Percentiles rank a stretch among this genome's conserved stretches.
Evolutionary conservation across 2,888 invertebrate genomes (phyloP).

Genomic region (Papilio elwesi): DNA sequence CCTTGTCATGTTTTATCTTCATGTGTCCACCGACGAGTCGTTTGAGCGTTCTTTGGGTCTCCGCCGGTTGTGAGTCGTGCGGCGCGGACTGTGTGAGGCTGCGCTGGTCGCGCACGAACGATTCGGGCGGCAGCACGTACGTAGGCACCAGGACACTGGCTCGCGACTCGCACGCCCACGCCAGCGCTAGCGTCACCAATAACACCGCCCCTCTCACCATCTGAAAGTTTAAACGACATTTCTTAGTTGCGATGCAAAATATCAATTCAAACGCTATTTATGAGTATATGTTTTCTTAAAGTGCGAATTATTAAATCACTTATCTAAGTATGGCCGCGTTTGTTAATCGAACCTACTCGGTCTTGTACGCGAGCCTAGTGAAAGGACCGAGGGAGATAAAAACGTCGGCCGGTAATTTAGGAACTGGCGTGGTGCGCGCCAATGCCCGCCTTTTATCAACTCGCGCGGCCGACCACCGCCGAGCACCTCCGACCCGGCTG

Average conservation of each 20-base stretch:
- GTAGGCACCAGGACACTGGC: conserved; percentile 81
- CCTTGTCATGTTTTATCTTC: conserved; percentile 76
- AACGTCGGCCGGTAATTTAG: conserved; percentile 69
- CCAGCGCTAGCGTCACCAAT: conserved; percentile 78
- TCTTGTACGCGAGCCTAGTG: conserved; percentile 76
- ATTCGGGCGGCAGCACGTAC: conserved; percentile 82
- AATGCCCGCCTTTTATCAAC: conserved; percentile 80
- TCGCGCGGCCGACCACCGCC: conserved; percentile 71
- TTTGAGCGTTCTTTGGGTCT: conserved; percentile 84
- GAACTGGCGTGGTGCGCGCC: conserved; percentile 76
- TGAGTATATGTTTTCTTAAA: conserved; percentile 24
- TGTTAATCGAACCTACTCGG: conserved; percentile 64
- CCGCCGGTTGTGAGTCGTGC: conserved; percentile 61
- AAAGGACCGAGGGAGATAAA: conserved; percentile 79
- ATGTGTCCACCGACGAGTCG: conserved; percentile 89
- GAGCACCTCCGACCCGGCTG: conserved; percentile 76
- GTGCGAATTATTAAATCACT: conserved; percentile 61
- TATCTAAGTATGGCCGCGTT: conserved; percentile 75
- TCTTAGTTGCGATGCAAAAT: conserved; percentile 58
- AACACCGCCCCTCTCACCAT: conserved; percentile 84
- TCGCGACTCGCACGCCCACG: conserved; percentile 69
- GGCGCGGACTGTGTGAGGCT: conserved; percentile 66
- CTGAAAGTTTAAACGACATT: conserved; percentile 78
- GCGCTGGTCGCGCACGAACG: conserved; percentile 81
- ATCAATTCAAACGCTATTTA: conserved; percentile 32